Conservation (phyloP, 2,113 vertebrate genomes). For the Tringa solitaria region DNA sequence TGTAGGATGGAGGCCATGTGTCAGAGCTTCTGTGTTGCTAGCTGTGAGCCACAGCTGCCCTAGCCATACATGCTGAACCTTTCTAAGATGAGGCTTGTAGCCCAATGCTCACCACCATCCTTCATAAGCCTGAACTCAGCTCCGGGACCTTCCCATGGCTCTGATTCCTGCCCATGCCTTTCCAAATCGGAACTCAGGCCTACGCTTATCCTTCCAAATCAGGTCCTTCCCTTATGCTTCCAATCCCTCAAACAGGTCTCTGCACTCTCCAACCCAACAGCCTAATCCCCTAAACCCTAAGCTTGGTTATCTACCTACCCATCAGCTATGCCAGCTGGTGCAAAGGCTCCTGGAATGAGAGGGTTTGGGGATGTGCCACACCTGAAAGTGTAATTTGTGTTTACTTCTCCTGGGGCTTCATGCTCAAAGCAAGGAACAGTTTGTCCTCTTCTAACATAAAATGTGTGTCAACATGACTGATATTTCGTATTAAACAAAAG, state of each 20-base stretch:
- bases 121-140: background rate
- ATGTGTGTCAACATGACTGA: background rate
- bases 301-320: background rate
- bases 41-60: background rate
- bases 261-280: background rate
- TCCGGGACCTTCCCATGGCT: background rate
- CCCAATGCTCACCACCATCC: fast-evolving
- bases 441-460: background rate
- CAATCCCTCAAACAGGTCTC: background rate
- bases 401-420: background rate
- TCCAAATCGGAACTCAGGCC: background rate
- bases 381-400: background rate
- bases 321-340: background rate
- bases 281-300: background rate
- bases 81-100: background rate
- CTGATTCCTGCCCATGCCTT: background rate
- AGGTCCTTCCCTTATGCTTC: background rate
- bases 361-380: background rate
- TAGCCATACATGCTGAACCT: background rate
- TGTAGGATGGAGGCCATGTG: background rate
- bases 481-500: background rate
- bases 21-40: background rate
- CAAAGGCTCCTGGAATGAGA: background rate
- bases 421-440: background rate
- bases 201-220: background rate